A percentile compares a stretch with the other conserved stretches of the same genome.
Conservation (phyloP, 2,888 invertebrate species). For the Synergus gifuensis region DNA sequence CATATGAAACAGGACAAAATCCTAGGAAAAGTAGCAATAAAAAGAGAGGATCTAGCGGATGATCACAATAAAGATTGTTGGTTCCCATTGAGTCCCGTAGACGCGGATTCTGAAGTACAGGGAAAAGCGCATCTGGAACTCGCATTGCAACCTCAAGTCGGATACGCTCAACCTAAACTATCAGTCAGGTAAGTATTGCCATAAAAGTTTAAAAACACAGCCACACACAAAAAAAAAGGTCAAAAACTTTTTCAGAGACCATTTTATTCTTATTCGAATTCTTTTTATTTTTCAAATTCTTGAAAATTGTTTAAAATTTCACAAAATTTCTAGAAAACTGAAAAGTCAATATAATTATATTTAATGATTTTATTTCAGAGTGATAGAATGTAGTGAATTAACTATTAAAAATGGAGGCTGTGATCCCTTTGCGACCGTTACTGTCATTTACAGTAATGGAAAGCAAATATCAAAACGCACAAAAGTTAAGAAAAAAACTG, state of each 20-base stretch:
- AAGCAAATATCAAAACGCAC: constrained; percentile 89
- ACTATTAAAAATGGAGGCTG: constrained; percentile 94
- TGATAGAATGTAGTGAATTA: constrained; percentile 92
- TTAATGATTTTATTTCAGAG: constrained; percentile 76
- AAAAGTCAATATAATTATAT: neutral
- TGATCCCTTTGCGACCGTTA: constrained; percentile 92
- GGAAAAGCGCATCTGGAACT: constrained; percentile 93
- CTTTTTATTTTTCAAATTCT: too few relatives aligned
- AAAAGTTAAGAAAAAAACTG: constrained; percentile 93
- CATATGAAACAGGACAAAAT: constrained; percentile 91
- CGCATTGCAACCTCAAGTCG: constrained; percentile 77
- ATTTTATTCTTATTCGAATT: constrained; percentile 33
- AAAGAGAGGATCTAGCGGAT: constrained; percentile 90
- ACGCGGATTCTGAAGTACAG: constrained; percentile 94
- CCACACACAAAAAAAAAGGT: neutral
- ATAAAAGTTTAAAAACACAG: constrained; percentile 39
- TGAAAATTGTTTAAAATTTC: neutral
- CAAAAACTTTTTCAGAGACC: neutral
- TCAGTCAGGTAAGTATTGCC: constrained; percentile 75
- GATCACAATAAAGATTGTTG: constrained; percentile 96
- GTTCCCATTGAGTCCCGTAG: constrained; percentile 91
- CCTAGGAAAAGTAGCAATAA: constrained; percentile 91
- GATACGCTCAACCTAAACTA: constrained; percentile 75
- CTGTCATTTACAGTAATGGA: constrained; percentile 89
- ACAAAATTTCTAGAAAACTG: neutral